A percentile compares a stretch with the other conserved stretches of the same genome.
phyloP scores from a whole-genome alignment of 2,797 vertebrate species.

The Pseudochromis fuscus region DNA sequence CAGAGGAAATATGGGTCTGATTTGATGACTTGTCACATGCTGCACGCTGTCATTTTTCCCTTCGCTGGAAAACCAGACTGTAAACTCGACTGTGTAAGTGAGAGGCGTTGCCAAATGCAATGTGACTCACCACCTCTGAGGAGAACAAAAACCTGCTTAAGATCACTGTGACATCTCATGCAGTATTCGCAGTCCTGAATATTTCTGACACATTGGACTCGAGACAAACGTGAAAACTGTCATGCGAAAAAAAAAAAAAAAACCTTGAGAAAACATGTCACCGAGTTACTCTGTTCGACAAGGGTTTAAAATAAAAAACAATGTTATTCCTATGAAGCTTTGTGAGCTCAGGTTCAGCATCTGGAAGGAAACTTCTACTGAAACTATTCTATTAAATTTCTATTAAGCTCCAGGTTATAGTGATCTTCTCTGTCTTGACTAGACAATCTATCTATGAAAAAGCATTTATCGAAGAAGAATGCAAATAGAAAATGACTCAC shows the following conservation, averaged over 20 bases:
- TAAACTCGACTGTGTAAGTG: conserved; percentile 71
- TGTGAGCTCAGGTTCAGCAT: conserved; percentile 19
- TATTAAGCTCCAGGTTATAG: not conserved
- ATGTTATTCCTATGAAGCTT: conserved; percentile 8
- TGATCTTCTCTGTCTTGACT: not conserved
- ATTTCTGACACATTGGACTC: conserved; percentile 57
- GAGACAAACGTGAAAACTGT: conserved; percentile 49
- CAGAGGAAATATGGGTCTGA: conserved; percentile 59
- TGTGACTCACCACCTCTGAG: conserved; percentile 74
- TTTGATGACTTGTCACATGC: conserved; percentile 63
- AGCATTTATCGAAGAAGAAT: not conserved
- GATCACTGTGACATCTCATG: conserved; percentile 59
- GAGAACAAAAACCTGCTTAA: conserved; percentile 69
- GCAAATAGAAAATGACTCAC: too few species aligned
- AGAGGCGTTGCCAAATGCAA: conserved; percentile 71
- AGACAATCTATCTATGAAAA: not conserved
- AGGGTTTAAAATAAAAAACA: conserved; percentile 38
- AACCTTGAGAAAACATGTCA: conserved; percentile 26
- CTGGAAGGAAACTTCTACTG: conserved; percentile 5
- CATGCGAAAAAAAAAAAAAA: not conserved
- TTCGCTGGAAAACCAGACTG: conserved; percentile 64
- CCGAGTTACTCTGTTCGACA: conserved; percentile 39
- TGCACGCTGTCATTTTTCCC: conserved; percentile 50
- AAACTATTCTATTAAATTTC: conserved; percentile 8
- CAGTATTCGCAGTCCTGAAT: conserved; percentile 40